These are phyloP conservation scores for Bucorvus abyssinicus DNA, from an alignment of 2,797 vertebrate genomes.

Conservation along the genomic window DNA sequence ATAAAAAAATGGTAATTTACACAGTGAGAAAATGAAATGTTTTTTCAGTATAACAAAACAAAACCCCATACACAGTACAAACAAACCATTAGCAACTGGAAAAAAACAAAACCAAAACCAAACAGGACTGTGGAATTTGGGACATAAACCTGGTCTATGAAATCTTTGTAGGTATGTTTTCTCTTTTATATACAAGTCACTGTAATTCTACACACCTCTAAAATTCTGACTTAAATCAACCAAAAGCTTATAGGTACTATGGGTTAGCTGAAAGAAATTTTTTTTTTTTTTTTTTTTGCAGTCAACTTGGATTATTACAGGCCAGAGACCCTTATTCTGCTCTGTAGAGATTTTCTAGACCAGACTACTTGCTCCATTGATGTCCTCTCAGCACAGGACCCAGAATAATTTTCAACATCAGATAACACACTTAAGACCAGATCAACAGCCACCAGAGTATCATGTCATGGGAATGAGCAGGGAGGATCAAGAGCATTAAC, in stretches of 20 bases:
- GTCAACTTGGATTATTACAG: background rate
- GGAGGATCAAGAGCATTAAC: background rate
- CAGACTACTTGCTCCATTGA: background rate
- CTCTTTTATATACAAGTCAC: background rate
- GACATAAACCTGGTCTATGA: background rate
- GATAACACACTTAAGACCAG: background rate
- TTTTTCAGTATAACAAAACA: too few species aligned
- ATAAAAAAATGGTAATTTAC: background rate
- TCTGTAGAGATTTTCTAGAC: background rate
- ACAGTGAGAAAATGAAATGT: too few species aligned
- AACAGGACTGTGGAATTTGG: background rate
- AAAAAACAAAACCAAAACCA: background rate
- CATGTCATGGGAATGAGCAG: background rate
- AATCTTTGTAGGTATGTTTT: background rate
- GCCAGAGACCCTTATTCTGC: background rate
- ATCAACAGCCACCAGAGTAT: background rate
- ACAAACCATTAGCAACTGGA: background rate
- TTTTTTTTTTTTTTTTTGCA: background rate
- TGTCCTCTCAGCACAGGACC: background rate
- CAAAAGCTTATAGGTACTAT: background rate
- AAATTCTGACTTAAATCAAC: background rate
- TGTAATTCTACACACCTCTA: background rate
- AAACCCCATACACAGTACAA: background rate
- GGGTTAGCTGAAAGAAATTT: background rate
- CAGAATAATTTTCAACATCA: background rate